Base-by-base conservation (phyloP, 2,888 invertebrate species). In the Helicoverpa assulta region DNA sequence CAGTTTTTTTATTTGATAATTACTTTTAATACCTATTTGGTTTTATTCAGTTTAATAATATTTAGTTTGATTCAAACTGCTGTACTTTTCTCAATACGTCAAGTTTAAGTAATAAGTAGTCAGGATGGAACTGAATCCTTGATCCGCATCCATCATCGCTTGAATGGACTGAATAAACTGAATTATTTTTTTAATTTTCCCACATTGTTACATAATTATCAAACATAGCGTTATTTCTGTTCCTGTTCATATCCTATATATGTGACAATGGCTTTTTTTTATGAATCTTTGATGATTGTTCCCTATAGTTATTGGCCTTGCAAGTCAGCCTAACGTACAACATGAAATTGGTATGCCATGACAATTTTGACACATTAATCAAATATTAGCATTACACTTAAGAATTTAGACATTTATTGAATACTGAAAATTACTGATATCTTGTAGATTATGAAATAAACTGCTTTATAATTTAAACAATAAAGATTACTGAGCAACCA, bases 401-500 rank as follows among this genome's bases (percentile, higher is more conserved):
- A 61, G 8, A 47, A 62, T 68, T n/a, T 5, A 60, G 16, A 59
- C 26, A 37, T 37, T 47, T 4, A 26, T 40, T 51, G 33, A 50
- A 69, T 59, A 70, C 33, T 54, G 14, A 52, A 53, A 47, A 67
- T 56, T 57, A 63, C 29, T 52, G 33, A 54, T 53, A 63, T 33
- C 21, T 33, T 37, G 37, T 37, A 37, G 18, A 51, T 51, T 43
- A 5, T 66, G 14, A 53, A 54, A 21, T 53, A 33, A 18, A 14
- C 61, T 33, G 19, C 16, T 66, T n/a, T 56, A 57, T 65, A 43
- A 62, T 53, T 54, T 60, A 59, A n/a, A 78, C 62, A 63, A n/a
- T 14, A 51, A 65, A 69, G 61, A 70, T 65, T 10, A 72, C 76
- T 80, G 73, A 80, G 72, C 75, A 77, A 74, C 60, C 65, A 70